phyloP scores from a whole-genome alignment of 1,140 invertebrate species.

The Fopius arisanus region DNA sequence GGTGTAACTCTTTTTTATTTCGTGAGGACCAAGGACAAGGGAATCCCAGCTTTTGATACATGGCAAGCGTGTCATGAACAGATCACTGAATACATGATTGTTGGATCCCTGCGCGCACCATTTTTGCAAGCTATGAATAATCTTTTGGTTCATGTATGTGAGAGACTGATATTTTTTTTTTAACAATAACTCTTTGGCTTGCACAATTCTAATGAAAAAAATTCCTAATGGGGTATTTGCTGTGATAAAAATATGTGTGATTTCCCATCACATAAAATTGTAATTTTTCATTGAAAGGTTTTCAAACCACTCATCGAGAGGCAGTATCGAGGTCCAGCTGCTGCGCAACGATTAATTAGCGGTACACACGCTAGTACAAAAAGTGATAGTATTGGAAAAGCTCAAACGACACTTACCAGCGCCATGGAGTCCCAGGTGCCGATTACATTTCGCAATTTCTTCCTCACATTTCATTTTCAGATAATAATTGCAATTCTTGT shows the following conservation, averaged over 20 bases:
- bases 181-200: no score
- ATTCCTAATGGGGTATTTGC: no score
- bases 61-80: constrained; percentile 63
- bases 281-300: constrained; percentile 54
- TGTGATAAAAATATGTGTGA: not conserved
- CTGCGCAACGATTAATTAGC: constrained; percentile 30
- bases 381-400: constrained; percentile 28
- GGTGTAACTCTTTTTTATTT: constrained; percentile 73
- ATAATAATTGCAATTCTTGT: not conserved
- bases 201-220: no score
- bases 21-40: constrained; percentile 68
- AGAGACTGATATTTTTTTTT: no score
- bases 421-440: constrained; percentile 38
- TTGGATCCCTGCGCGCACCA: constrained; percentile 69
- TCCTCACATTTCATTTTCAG: not conserved
- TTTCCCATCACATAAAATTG: constrained; percentile 18
- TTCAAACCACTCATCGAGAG: constrained; percentile 64
- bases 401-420: constrained; percentile 23
- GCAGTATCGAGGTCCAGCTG: constrained; percentile 56
- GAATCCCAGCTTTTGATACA: constrained; percentile 66
- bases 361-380: constrained; percentile 20
- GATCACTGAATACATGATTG: constrained; percentile 72
- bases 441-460: not conserved
- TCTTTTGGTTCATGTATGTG: constrained; percentile 53
- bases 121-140: constrained; percentile 66